These are phyloP conservation scores for Geotrupes spiniger DNA, from an alignment of 2,888 invertebrate species.

Conservation along the genomic window DNA sequence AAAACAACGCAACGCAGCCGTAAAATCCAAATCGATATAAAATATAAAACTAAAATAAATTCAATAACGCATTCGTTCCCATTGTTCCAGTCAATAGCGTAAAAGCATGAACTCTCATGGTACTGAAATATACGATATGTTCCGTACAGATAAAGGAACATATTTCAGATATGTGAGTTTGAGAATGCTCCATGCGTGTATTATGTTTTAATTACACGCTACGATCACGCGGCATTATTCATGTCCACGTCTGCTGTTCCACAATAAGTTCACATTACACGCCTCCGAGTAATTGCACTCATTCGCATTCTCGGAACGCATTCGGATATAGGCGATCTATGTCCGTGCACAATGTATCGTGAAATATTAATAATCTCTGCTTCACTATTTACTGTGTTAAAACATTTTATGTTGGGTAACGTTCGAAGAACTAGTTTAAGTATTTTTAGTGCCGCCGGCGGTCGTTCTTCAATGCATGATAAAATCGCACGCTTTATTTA, in stretches of 20 bases:
- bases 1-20: no score
- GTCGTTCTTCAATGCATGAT: neutral
- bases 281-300: constrained; percentile 46
- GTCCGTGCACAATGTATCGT: constrained; percentile 26
- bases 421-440: no score
- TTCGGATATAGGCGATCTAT: constrained; percentile 24
- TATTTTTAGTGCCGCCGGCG: neutral
- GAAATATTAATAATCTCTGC: constrained; percentile 24
- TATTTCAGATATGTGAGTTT: constrained; percentile 21
- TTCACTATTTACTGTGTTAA: no score
- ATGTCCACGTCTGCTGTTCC: constrained; percentile 46
- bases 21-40: no score
- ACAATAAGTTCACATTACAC: constrained; percentile 48
- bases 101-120: neutral
- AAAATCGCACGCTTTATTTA: no score
- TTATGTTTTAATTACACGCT: constrained; percentile 50
- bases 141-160: constrained; percentile 19
- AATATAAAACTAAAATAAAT: neutral
- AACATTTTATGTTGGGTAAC: no score
- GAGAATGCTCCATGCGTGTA: constrained; percentile 36
- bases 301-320: constrained; percentile 42
- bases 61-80: constrained; percentile 3
- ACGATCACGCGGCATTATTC: constrained; percentile 48
- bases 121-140: constrained; percentile 11
- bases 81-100: no score